Percentiles rank a stretch among this genome's conserved stretches.
Conservation (phyloP, 2,888 invertebrate species). For the Oxystoma pomonae region DNA sequence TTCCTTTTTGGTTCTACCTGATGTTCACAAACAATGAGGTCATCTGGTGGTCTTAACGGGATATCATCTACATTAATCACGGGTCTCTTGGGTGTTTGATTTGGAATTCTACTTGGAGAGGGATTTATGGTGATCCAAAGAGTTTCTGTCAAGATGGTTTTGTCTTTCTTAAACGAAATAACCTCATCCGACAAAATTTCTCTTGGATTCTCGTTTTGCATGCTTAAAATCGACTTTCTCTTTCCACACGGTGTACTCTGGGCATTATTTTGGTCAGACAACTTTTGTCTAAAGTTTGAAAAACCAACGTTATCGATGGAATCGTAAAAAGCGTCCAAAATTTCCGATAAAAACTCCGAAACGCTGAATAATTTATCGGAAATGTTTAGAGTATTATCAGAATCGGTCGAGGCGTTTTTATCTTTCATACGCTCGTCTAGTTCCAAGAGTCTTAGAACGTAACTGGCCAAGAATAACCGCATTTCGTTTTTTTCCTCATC, state of each 20-base stretch:
- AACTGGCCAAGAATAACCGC: constrained; percentile 30
- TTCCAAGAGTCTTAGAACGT: constrained; percentile 33
- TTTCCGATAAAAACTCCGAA: constrained; percentile 41
- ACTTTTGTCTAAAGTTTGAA: constrained; percentile 20
- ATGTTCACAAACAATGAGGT: constrained; percentile 18
- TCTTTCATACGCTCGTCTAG: constrained; percentile 31
- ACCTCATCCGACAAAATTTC: constrained; percentile 13
- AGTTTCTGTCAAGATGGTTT: constrained; percentile 36
- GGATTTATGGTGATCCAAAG: constrained; percentile 42
- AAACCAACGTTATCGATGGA: constrained; percentile 19
- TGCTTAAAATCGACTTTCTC: constrained; percentile 1
- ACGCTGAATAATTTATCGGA: constrained; percentile 41
- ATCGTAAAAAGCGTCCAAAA: constrained; percentile 41
- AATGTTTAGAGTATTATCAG: constrained; percentile 25
- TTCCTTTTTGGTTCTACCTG: not conserved
- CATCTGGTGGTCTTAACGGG: constrained; percentile 38
- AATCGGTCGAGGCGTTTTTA: constrained; percentile 21
- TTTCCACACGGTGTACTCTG: constrained; percentile 29
- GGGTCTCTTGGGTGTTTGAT: constrained; percentile 11
- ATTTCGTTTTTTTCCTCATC: constrained; percentile 37
- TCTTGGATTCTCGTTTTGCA: not conserved
- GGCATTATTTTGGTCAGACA: constrained; percentile 17
- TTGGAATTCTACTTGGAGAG: constrained; percentile 23
- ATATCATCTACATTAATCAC: constrained; percentile 42
- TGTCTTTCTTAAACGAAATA: constrained; percentile 36